These are phyloP conservation scores for Lynx canadensis DNA, from an alignment of 2,113 vertebrate genomes.

Conservation along the genomic window DNA sequence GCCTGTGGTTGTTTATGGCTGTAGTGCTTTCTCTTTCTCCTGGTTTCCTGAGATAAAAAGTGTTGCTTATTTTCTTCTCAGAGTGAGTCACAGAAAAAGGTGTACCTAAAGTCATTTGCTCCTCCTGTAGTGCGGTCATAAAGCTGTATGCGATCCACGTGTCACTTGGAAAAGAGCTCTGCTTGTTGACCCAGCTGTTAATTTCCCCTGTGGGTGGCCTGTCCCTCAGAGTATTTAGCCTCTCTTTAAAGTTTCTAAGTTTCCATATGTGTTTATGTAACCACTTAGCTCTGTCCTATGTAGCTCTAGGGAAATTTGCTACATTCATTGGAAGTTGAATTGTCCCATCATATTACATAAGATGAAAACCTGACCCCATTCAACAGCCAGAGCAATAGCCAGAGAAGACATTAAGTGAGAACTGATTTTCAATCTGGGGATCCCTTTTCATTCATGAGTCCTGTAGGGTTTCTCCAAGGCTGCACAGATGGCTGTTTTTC, in stretches of 20 bases:
- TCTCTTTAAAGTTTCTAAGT: slow-evolving; percentile 33
- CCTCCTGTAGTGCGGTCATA: neutral
- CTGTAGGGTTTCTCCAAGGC: slow-evolving; percentile 27
- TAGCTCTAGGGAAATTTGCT: slow-evolving; percentile 67
- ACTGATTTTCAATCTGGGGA: neutral
- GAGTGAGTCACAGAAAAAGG: neutral
- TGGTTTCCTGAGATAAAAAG: neutral
- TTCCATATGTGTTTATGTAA: slow-evolving; percentile 59
- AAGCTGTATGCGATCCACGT: neutral
- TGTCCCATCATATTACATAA: slow-evolving; percentile 59
- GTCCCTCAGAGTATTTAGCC: neutral
- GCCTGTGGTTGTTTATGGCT: neutral
- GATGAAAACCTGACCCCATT: slow-evolving; percentile 55
- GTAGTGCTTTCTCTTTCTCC: neutral
- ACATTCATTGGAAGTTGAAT: neutral
- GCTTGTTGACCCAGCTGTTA: slow-evolving; percentile 34
- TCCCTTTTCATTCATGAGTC: slow-evolving; percentile 13
- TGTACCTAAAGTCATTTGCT: neutral
- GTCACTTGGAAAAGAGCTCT: neutral
- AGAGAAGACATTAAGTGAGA: slow-evolving; percentile 31
- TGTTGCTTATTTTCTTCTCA: neutral
- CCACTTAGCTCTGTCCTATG: neutral
- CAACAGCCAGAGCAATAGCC: neutral
- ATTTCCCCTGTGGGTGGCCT: slow-evolving; percentile 30
- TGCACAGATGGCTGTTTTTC: slow-evolving; percentile 42